Conservation (phyloP, 2,113 vertebrate genomes). For the Heterocephalus glaber region DNA sequence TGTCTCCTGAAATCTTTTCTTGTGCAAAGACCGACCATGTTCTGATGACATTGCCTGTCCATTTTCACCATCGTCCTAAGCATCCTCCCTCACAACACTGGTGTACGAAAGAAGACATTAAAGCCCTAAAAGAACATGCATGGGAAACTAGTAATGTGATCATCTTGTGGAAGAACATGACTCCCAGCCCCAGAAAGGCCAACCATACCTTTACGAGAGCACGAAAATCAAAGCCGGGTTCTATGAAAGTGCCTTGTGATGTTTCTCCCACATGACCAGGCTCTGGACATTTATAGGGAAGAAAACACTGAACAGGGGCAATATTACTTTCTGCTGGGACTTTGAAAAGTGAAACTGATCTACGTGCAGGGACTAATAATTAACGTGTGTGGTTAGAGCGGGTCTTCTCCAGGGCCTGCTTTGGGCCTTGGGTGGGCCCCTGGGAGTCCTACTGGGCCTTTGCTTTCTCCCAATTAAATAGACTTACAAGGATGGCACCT, state of each 20-base stretch:
- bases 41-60: background rate
- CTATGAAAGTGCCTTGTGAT: background rate
- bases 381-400: constrained; percentile 11
- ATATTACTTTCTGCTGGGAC: constrained; percentile 22
- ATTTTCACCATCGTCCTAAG: background rate
- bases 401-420: constrained; percentile 29
- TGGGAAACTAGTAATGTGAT: background rate
- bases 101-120: background rate
- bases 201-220: background rate
- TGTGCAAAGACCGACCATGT: background rate
- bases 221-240: constrained; percentile 32
- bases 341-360: constrained; percentile 47
- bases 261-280: background rate
- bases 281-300: constrained; percentile 55
- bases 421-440: background rate
- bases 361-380: constrained; percentile 45
- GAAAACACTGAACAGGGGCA: constrained; percentile 53
- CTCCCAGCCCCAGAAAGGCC: background rate
- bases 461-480: constrained; percentile 42
- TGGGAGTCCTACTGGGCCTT: background rate
- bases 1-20: background rate
- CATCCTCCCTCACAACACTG: background rate
- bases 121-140: background rate
- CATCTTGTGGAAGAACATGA: background rate
- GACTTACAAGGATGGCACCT: background rate